phyloP scores from a whole-genome alignment of 53 echinoderm and acorn worm genomes.

The Antedon mediterranea region DNA sequence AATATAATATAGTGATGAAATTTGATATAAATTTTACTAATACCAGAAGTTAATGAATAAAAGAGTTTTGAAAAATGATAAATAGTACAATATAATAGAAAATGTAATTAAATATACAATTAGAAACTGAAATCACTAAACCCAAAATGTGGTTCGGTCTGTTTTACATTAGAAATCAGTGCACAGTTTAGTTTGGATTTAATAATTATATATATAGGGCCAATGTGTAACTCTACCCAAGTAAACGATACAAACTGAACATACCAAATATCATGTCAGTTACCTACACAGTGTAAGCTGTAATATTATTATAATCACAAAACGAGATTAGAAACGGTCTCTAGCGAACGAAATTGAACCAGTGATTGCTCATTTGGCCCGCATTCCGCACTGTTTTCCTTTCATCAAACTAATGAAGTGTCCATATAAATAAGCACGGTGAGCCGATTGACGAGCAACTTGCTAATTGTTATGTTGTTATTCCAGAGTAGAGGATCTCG shows the following conservation, averaged over 20 bases:
- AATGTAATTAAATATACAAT: no score
- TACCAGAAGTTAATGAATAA: no score
- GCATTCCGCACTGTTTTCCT: background rate
- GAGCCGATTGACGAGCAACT: background rate
- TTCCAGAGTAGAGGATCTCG: background rate
- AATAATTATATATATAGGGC: background rate
- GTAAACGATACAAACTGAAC: background rate
- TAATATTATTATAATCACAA: background rate
- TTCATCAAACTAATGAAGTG: background rate
- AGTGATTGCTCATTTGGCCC: background rate
- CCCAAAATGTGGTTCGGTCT: no score
- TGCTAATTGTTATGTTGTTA: background rate
- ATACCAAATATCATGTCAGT: background rate
- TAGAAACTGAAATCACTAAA: no score
- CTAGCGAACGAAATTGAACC: background rate
- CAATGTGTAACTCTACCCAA: background rate
- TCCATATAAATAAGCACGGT: background rate
- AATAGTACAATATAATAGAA: no score
- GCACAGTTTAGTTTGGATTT: background rate
- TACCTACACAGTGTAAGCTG: background rate
- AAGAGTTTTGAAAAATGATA: no score
- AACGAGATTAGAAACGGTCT: background rate
- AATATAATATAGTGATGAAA: no score
- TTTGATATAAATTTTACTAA: no score
- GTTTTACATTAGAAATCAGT: no score